Conservation (phyloP, 2,888 invertebrate species). For the Lasioglossum zephyrum region DNA sequence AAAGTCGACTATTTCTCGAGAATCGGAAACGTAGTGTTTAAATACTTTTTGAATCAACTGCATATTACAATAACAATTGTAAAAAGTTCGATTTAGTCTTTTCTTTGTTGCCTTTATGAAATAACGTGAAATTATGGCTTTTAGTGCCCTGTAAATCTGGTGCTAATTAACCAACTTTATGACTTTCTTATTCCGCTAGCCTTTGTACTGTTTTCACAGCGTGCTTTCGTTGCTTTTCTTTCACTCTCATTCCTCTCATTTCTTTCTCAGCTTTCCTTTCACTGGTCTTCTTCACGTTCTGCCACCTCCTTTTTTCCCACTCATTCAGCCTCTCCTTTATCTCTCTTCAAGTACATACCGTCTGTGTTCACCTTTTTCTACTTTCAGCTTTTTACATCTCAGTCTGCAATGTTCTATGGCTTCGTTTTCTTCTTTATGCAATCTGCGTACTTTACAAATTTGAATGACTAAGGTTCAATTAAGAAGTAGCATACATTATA, state of each 20-base stretch:
- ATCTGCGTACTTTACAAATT: background rate
- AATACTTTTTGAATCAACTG: too few relatives aligned
- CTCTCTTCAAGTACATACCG: background rate
- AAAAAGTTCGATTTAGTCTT: too few relatives aligned
- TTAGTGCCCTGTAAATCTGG: background rate
- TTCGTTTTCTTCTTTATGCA: background rate
- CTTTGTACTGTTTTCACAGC: background rate
- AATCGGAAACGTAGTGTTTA: too few relatives aligned
- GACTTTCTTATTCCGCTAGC: background rate
- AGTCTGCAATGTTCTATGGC: background rate
- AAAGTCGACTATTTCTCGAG: too few relatives aligned
- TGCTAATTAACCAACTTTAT: background rate
- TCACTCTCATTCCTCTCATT: background rate
- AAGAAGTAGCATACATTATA: too few relatives aligned
- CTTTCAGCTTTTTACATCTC: background rate
- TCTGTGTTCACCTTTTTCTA: background rate
- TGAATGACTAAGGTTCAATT: too few relatives aligned
- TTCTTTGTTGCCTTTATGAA: too few relatives aligned
- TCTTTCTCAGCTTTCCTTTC: background rate
- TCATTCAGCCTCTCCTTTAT: background rate
- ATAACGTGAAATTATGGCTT: background rate
- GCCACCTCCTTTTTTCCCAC: background rate
- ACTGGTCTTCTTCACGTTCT: background rate
- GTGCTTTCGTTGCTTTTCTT: background rate
- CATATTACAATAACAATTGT: too few relatives aligned